These are phyloP conservation scores for Agrotis ipsilon DNA, from an alignment of 2,888 invertebrate genomes.

Conservation along the genomic window DNA sequence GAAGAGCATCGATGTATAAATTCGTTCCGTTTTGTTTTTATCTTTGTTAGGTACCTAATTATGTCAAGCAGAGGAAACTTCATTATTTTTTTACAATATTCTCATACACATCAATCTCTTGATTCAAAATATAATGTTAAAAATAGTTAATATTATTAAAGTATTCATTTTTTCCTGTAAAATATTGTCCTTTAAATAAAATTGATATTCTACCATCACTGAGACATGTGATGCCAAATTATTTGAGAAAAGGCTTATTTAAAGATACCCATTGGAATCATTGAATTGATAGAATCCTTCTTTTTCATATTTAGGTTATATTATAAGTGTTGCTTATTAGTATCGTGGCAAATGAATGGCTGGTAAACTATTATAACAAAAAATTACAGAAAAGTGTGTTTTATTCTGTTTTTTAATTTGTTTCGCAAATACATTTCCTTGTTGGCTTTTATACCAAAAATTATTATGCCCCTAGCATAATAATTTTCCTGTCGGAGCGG, in stretches of 20 bases:
- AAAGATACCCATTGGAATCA: neutral
- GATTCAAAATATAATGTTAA: neutral
- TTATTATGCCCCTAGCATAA: neutral
- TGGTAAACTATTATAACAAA: too few species aligned
- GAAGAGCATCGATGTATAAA: slow-evolving; percentile 20
- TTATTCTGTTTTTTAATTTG: neutral
- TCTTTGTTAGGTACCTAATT: too few species aligned
- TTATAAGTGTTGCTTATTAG: neutral
- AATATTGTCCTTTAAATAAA: neutral
- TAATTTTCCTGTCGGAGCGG: neutral
- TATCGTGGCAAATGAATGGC: neutral
- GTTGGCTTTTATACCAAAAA: neutral
- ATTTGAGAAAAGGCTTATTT: neutral
- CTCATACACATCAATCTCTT: neutral
- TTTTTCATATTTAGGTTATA: neutral
- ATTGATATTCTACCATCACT: neutral
- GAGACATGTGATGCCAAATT: neutral
- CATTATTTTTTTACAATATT: neutral
- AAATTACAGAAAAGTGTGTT: neutral
- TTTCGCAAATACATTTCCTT: neutral
- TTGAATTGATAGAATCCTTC: too few species aligned
- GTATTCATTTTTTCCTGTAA: neutral
- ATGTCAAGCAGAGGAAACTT: neutral
- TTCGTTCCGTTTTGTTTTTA: neutral
- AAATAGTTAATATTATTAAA: neutral